phyloP scores from a whole-genome alignment of 2,113 vertebrate species.

The Leucopsar rothschildi region DNA sequence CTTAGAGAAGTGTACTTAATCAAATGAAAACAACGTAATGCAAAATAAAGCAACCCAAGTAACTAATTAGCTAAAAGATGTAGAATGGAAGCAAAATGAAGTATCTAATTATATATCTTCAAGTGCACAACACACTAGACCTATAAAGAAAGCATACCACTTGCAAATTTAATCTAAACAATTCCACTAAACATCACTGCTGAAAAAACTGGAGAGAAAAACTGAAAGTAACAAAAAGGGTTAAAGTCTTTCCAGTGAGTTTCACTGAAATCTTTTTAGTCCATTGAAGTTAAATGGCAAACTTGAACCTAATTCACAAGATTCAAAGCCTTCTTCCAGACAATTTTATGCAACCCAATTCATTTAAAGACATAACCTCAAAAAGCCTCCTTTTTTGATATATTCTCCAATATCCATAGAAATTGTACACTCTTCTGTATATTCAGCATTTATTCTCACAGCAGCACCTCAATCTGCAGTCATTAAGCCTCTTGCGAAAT shows the following conservation, averaged over 20 bases:
- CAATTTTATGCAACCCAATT: not conserved
- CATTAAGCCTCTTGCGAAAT: not conserved
- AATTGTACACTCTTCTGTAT: not conserved
- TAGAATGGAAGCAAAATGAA: not conserved
- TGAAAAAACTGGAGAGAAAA: not conserved
- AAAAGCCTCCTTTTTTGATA: not conserved
- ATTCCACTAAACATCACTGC: not conserved
- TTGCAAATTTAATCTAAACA: conserved; percentile 23
- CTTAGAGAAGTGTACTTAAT: conserved; percentile 25
- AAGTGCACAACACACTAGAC: not conserved
- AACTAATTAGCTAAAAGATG: conserved; percentile 4
- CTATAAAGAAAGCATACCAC: not conserved
- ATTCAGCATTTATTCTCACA: not conserved
- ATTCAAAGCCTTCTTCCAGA: not conserved
- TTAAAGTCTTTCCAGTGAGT: not conserved
- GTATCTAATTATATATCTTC: conserved; percentile 11
- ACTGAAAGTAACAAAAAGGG: not conserved
- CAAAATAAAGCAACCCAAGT: not conserved
- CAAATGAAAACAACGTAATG: not conserved
- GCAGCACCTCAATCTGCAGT: not conserved
- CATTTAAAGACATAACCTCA: not conserved
- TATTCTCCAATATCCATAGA: not conserved
- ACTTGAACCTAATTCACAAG: not conserved
- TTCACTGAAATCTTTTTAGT: not conserved
- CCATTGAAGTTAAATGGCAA: not conserved